These are phyloP conservation scores for Hyperoplus immaculatus DNA, from an alignment of 2,797 vertebrate genomes.

Conservation along the genomic window DNA sequence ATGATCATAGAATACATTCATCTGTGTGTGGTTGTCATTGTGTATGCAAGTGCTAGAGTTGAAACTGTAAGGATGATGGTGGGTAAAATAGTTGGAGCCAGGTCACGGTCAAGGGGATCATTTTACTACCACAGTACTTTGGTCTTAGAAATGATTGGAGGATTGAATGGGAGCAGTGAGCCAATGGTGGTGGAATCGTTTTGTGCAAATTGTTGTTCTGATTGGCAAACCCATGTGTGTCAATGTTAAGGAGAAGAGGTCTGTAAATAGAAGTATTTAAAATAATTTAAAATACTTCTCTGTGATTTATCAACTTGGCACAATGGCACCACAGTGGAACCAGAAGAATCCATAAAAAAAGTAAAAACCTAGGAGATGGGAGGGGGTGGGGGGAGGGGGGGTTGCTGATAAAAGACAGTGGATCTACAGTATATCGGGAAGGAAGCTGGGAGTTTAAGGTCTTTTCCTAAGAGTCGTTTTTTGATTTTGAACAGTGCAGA, in stretches of 20 bases:
- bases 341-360: slow-evolving; percentile 60
- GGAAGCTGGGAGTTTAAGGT: slow-evolving; percentile 73
- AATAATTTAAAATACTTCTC: slow-evolving; percentile 67
- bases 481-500: slow-evolving; percentile 84
- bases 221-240: slow-evolving; percentile 73
- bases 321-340: slow-evolving; percentile 82
- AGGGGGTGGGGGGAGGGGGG: slow-evolving; percentile 17
- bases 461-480: slow-evolving; percentile 76
- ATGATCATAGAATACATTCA: slow-evolving; percentile 84
- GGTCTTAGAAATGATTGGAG: slow-evolving; percentile 84
- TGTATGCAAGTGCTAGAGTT: slow-evolving; percentile 60
- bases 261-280: slow-evolving; percentile 67
- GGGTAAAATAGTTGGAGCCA: slow-evolving; percentile 48
- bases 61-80: slow-evolving; percentile 55
- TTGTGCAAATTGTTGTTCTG: slow-evolving; percentile 81
- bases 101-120: slow-evolving; percentile 51
- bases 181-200: slow-evolving; percentile 72
- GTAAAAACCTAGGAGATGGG: slow-evolving; percentile 51
- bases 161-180: slow-evolving; percentile 67
- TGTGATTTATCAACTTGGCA: slow-evolving; percentile 76
- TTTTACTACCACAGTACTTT: slow-evolving; percentile 87
- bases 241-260: slow-evolving; percentile 60
- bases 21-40: slow-evolving; percentile 66
- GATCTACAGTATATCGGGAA: slow-evolving; percentile 78
- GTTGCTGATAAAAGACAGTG: slow-evolving; percentile 72